phyloP scores from a whole-genome alignment of 2,113 vertebrate genomes.

The Nanorana parkeri region DNA sequence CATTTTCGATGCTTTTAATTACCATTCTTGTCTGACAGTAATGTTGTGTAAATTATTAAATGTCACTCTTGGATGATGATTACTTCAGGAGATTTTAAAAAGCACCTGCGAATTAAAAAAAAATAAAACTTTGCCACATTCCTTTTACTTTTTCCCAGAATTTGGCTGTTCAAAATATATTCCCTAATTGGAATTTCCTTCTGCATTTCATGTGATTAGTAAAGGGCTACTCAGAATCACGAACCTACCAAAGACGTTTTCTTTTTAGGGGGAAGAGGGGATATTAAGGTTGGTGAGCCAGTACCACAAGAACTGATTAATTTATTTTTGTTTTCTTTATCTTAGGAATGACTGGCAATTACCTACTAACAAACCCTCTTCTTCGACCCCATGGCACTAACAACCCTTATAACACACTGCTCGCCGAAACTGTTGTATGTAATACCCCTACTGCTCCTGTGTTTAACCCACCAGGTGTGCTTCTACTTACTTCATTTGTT shows the following conservation, averaged over 20 bases:
- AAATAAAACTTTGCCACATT: slow-evolving; percentile 67
- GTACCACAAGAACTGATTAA: slow-evolving; percentile 78
- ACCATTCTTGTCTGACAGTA: slow-evolving; percentile 73
- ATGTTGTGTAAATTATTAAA: slow-evolving; percentile 78
- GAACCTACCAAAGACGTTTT: neutral
- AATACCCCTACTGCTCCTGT: slow-evolving; percentile 98
- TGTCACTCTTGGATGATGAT: slow-evolving; percentile 78
- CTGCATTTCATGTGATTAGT: slow-evolving; percentile 69
- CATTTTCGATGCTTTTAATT: slow-evolving; percentile 74
- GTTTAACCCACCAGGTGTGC: slow-evolving; percentile 99
- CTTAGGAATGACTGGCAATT: slow-evolving; percentile 99
- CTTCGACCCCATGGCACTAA: slow-evolving; percentile 99
- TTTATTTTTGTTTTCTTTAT: slow-evolving; percentile 80
- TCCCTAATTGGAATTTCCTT: slow-evolving; percentile 64
- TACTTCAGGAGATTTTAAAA: slow-evolving; percentile 75
- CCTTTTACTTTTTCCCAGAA: slow-evolving; percentile 70
- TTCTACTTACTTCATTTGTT: slow-evolving; percentile 80
- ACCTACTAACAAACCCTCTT: slow-evolving; percentile 99
- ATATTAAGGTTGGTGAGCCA: neutral
- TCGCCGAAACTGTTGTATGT: slow-evolving; percentile 99
- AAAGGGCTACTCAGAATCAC: slow-evolving; percentile 60
- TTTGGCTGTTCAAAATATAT: slow-evolving; percentile 70
- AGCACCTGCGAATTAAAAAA: slow-evolving; percentile 76
- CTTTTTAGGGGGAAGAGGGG: neutral
- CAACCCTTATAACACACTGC: slow-evolving; percentile 99